These are phyloP conservation scores for Anser brachyrhynchus DNA, from an alignment of 2,113 vertebrate genomes.

Conservation along the genomic window DNA sequence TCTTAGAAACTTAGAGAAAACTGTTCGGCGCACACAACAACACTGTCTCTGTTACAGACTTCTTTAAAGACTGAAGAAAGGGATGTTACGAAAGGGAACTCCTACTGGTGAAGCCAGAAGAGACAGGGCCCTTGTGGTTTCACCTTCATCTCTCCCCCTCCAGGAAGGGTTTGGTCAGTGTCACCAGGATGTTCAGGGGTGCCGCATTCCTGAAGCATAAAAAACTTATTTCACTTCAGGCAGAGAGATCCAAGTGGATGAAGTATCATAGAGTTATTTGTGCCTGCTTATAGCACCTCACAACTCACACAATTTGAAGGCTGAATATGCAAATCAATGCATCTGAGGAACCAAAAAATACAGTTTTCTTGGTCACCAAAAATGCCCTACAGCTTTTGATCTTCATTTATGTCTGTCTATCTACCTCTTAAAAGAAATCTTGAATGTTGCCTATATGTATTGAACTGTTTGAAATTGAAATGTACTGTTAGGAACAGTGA, in stretches of 20 bases:
- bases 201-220: neutral
- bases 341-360: neutral
- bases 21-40: neutral
- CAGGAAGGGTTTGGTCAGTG: neutral
- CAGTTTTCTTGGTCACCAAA: neutral
- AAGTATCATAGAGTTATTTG: neutral
- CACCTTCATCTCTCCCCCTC: neutral
- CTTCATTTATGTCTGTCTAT: neutral
- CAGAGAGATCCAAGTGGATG: neutral
- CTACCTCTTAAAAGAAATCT: neutral
- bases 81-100: neutral
- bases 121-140: neutral
- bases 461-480: neutral
- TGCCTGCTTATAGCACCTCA: neutral
- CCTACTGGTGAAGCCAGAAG: neutral
- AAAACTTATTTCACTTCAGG: neutral
- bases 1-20: neutral
- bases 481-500: neutral
- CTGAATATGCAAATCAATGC: neutral
- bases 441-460: neutral
- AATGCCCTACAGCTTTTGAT: neutral
- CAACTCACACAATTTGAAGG: neutral
- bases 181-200: neutral
- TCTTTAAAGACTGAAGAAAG: constrained; percentile 1
- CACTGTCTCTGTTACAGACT: neutral